A percentile compares a stretch with the other conserved stretches of the same genome.
Conservation (phyloP, 1,140 invertebrate genomes). For the Globodera rostochiensis region DNA sequence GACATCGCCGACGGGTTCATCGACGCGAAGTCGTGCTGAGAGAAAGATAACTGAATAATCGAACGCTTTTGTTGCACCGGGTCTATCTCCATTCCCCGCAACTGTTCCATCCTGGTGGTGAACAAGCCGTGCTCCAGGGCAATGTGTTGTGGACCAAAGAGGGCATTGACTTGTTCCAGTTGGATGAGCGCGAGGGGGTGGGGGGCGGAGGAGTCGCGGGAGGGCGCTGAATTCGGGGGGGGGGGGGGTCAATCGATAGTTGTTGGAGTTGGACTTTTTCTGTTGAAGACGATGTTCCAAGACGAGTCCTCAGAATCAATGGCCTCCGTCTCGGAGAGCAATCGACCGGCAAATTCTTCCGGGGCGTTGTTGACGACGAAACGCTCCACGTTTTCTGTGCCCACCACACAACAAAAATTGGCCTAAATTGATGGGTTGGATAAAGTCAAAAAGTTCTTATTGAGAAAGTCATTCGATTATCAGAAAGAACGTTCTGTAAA, state of each 20-base stretch:
- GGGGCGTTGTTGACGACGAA: not conserved
- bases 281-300: too few species aligned
- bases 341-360: not conserved
- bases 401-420: not conserved
- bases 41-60: slow-evolving; percentile 3
- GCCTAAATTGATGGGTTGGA: not conserved
- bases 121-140: slow-evolving; percentile 42
- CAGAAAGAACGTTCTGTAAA: too few species aligned
- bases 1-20: slow-evolving; percentile 38
- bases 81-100: not conserved
- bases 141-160: slow-evolving; percentile 49
- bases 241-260: not conserved
- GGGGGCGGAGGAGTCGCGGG: not conserved
- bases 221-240: not conserved
- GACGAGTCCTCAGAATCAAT: too few species aligned
- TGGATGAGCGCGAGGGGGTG: slow-evolving; percentile 46
- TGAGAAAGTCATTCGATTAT: too few species aligned
- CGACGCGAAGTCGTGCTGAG: slow-evolving; percentile 30
- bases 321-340: not conserved
- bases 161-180: slow-evolving; percentile 44
- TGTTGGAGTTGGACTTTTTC: not conserved
- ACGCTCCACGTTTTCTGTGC: not conserved
- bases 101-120: not conserved
- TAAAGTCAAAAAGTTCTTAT: too few species aligned
- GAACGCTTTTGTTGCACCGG: not conserved